Conservation (phyloP, 2,888 invertebrate species). For the Andrena chrysosceles region DNA sequence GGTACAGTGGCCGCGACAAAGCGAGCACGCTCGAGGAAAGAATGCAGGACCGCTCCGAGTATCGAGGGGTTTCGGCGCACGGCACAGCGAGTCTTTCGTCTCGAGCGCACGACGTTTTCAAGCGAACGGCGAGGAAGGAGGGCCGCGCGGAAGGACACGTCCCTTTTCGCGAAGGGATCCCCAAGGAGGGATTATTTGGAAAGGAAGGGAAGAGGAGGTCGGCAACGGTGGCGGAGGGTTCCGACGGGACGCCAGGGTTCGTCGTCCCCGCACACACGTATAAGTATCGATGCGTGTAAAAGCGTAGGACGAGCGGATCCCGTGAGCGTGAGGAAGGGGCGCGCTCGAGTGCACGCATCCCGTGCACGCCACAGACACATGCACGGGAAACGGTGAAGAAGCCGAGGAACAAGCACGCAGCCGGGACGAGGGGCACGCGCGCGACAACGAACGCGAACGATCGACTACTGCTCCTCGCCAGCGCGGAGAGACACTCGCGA, state of each 20-base stretch:
- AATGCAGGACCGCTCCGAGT: constrained; percentile 1
- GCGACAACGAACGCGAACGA: constrained; percentile 40
- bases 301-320: constrained; percentile 22
- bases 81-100: not conserved
- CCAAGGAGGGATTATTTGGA: constrained; percentile 31
- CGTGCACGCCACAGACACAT: not conserved
- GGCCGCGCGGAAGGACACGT: not conserved
- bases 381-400: not conserved
- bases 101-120: too few species aligned
- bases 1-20: not conserved
- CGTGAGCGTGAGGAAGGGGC: constrained; percentile 19
- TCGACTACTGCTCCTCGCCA: constrained; percentile 59
- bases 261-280: constrained; percentile 74
- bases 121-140: not conserved
- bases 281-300: constrained; percentile 48
- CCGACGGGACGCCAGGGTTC: constrained; percentile 75
- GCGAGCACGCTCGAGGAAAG: not conserved
- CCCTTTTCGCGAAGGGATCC: not conserved
- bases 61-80: constrained; percentile 4
- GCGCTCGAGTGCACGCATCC: not conserved
- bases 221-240: constrained; percentile 42
- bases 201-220: constrained; percentile 40
- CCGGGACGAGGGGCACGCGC: constrained; percentile 44
- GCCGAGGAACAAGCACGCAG: not conserved
- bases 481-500: too few species aligned